Base-by-base conservation (phyloP, 2,888 invertebrate genomes). In the Syrphus vitripennis region DNA sequence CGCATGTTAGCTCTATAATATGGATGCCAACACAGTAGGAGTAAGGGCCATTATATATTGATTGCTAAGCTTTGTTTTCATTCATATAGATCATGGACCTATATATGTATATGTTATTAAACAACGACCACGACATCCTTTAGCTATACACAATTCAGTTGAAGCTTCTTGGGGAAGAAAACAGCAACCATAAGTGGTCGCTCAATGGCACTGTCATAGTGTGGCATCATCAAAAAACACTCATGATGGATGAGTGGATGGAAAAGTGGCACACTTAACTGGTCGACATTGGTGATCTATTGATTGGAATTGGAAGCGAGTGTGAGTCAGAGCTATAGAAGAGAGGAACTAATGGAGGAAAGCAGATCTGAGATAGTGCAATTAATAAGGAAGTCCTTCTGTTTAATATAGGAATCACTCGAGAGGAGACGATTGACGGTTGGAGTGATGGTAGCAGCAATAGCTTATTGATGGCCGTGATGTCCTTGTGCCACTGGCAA, bases 31-130 rank as follows among this genome's bases (percentile, higher is more conserved):
- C 26, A 16, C 9, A 16, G 12, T n/a, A 26, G 34, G 48, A 40
- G 69, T 34, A 75, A 59, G 61, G 79, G 79, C 75, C 70, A 83
- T 65, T 83, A 59, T 83, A 59, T 63, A 83, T 83, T 74, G 79
- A 78, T 79, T 79, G 70, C 31, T 70, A 34, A 48, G 31, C 40
- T 70, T 79, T 70, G 63, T 76, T 67, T 76, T 77, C 50, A 65
- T 59, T 80, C 71, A 71, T 70, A 71, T 29, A 70, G 45, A 59
- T 29, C 80, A 63, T 76, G 67, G 80, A 72, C 26, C 34, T 34
- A 37, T 19, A 4, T 31, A 1, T 48, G 48, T 19, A 4, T 21
- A 24, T 50, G 16, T 2, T 14, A 19, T 14, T 21, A 34, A 53
- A 45, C 53, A 29, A 55, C 53, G 57, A 57, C 53, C n/a, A 71